Evolutionary conservation across 2,888 invertebrate species (phyloP), one percentile per base, ranked within the genome.

Genomic region (Dorcus hopei): DNA sequence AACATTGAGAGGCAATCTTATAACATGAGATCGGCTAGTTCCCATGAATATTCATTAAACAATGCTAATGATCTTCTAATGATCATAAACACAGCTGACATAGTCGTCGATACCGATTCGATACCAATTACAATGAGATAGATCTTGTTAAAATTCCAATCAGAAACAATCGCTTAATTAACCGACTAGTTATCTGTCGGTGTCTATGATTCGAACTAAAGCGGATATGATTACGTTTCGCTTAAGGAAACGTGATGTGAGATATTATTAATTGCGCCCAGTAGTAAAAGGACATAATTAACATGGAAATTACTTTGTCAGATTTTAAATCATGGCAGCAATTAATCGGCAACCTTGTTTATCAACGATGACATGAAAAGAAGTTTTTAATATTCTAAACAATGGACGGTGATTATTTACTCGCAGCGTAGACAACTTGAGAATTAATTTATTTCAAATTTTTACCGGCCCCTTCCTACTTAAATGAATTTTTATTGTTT

Each of bases 121-220:
- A 43, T 54, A 55, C 61, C 52, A 57, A 57, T 62, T 61, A 59
- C 61, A 59, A 61, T 56, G 52, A 52, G 61, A 61, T 61, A 64
- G 59, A 57, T 59, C 64, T 65, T 65, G 64, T 65, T 65, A 63
- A 64, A 60, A 64, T 64, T 63, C 64, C 66, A 62, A 58, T 61
- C 56, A 58, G 50, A 59, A 58, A 55, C 57, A 63, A 60, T 62
- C 60, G 54, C 63, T 63, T 63, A 63, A 63, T 63, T 61, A 61
- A 59, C 58, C 58, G 48, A 53, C 16, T 58, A 54, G 53, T 58
- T 58, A 58, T 53, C 58, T 58, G 53, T 58, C 49, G 39, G 48
- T 41, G 49, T 53, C 50, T 55, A 50, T 55, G 49, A 19, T 14
- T 11, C 49, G 41, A 43, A 58, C 42, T 57, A 38, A 49, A 55